Conservation (phyloP, 2,888 invertebrate genomes). For the Hanleya hanleyi region DNA sequence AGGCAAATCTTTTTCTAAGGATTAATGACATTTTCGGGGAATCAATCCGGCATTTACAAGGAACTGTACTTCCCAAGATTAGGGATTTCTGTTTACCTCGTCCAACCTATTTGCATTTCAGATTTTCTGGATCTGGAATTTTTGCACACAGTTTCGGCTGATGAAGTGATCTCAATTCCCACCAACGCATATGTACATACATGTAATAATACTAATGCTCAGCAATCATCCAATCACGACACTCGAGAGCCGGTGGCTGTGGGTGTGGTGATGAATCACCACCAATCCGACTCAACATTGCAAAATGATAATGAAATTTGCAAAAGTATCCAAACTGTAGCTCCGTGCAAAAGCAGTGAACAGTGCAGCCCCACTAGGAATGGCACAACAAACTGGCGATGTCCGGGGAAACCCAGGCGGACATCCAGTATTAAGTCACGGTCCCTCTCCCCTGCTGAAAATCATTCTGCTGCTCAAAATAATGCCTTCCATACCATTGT, state of each 20-base stretch:
- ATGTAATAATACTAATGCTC: background rate
- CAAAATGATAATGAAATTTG: background rate
- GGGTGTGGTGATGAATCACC: background rate
- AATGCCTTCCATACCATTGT: slow-evolving; percentile 40
- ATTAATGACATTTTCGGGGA: too few relatives aligned
- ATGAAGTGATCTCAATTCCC: background rate
- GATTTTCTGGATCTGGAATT: background rate
- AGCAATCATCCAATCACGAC: too few relatives aligned
- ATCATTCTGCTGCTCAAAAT: slow-evolving; percentile 48
- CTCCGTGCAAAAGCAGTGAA: background rate
- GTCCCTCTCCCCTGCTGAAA: slow-evolving; percentile 54
- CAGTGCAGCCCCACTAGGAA: slow-evolving; percentile 1
- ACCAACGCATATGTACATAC: background rate
- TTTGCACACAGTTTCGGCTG: background rate
- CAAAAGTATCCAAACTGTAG: background rate
- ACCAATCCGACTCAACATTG: background rate
- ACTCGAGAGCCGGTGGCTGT: background rate
- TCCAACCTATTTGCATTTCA: too few relatives aligned
- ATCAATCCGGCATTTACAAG: too few relatives aligned
- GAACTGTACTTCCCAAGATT: too few relatives aligned
- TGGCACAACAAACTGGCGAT: background rate
- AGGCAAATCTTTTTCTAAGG: too few relatives aligned
- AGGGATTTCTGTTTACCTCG: too few relatives aligned
- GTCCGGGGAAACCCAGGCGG: slow-evolving; percentile 11
- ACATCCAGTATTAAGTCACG: slow-evolving; percentile 32